Percentiles rank a stretch among this genome's conserved stretches.
These are phyloP conservation scores for Amphimallon solstitiale DNA, from an alignment of 2,888 invertebrate species.

Conservation along the genomic window DNA sequence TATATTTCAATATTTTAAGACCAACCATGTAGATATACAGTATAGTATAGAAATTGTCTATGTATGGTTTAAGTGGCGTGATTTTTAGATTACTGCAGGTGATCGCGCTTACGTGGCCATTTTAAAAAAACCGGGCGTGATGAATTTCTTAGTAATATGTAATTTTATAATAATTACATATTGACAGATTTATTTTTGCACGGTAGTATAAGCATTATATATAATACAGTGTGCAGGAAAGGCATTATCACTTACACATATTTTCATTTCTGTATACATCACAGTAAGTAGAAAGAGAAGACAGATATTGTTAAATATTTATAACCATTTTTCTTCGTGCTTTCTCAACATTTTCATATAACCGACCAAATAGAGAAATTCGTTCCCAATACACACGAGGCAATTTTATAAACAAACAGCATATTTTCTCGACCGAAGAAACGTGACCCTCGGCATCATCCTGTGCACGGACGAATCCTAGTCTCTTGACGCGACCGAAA, in stretches of 20 bases:
- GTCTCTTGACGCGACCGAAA: constrained; percentile 16
- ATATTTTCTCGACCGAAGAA: constrained; percentile 20
- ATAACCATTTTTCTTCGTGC: constrained; percentile 1
- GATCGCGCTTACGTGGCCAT: too few species aligned
- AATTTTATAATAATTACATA: too few species aligned
- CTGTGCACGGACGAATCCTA: background rate
- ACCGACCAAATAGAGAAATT: constrained; percentile 16
- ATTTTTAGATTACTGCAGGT: too few species aligned
- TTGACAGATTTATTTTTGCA: too few species aligned
- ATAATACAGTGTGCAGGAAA: too few species aligned
- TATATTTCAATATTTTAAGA: too few species aligned
- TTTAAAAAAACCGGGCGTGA: too few species aligned
- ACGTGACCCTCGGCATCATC: constrained; percentile 27
- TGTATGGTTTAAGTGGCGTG: too few species aligned
- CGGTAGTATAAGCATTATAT: too few species aligned
- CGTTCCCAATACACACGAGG: constrained; percentile 11
- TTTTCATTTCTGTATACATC: background rate
- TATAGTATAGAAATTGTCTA: too few species aligned
- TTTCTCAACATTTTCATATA: constrained; percentile 16
- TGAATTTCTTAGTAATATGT: too few species aligned
- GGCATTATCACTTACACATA: background rate
- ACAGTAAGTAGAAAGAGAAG: background rate
- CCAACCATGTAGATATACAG: too few species aligned
- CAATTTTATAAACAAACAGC: constrained; percentile 26
- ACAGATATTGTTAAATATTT: constrained; percentile 23